These are phyloP conservation scores for Emydocephalus ijimae DNA, from an alignment of 2,113 vertebrate species.

Conservation along the genomic window DNA sequence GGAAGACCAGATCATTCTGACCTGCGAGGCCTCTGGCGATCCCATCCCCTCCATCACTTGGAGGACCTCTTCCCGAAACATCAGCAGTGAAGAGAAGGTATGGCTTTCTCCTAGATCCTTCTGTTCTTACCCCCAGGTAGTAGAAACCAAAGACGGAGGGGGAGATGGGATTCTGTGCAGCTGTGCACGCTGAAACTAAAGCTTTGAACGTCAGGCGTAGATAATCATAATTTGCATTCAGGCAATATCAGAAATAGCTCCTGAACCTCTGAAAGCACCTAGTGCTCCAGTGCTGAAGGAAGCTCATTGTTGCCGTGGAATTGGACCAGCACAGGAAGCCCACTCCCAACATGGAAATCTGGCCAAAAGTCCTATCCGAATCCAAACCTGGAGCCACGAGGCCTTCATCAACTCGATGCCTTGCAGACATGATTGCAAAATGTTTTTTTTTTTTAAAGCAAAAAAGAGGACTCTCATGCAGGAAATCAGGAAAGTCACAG, in stretches of 20 bases:
- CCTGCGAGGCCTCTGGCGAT: conserved; percentile 93
- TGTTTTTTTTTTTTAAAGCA: background rate
- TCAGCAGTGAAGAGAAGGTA: conserved; percentile 96
- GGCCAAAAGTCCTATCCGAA: background rate
- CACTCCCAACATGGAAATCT: background rate
- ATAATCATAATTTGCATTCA: background rate
- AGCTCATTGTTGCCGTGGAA: background rate
- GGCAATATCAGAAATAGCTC: background rate
- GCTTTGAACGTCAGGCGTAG: background rate
- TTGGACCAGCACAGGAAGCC: background rate
- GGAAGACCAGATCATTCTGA: conserved; percentile 91
- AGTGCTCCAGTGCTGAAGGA: background rate
- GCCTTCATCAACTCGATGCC: background rate
- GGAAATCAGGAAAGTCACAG: background rate
- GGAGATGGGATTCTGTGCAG: background rate
- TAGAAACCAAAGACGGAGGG: background rate
- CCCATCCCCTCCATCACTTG: conserved; percentile 94
- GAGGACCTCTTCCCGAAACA: conserved; percentile 83
- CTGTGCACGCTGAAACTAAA: background rate
- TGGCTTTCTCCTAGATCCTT: conserved; percentile 2
- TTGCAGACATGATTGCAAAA: background rate
- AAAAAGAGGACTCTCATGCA: background rate
- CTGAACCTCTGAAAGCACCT: background rate
- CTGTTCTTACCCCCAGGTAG: background rate
- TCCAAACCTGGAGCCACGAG: background rate